A percentile compares a stretch with the other conserved stretches of the same genome.
phyloP scores from a whole-genome alignment of 2,113 vertebrate genomes.

The Caranx melampygus region DNA sequence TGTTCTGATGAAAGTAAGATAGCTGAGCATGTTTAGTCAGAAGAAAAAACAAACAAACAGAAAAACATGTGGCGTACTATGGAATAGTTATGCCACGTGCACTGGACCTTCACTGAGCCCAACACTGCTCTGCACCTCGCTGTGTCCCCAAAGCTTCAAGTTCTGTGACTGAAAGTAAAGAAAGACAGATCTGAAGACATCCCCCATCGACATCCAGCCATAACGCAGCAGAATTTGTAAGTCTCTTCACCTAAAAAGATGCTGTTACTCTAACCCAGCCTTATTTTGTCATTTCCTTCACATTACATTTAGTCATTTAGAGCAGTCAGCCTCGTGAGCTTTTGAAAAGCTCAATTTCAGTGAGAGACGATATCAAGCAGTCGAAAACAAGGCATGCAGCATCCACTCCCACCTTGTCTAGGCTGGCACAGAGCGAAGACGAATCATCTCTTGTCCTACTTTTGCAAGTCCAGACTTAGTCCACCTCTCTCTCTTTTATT shows the following conservation, averaged over 20 bases:
- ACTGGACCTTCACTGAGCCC: conserved; percentile 3
- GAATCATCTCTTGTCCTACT: conserved; percentile 9
- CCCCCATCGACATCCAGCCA: neutral
- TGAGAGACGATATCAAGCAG: neutral
- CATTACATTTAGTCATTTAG: neutral
- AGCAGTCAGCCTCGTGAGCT: neutral
- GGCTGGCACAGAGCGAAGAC: conserved; percentile 34
- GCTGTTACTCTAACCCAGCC: neutral
- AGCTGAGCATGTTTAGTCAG: neutral
- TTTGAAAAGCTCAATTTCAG: neutral
- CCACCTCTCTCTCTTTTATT: conserved; percentile 31
- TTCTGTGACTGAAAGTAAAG: neutral
- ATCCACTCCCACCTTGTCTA: conserved; percentile 26
- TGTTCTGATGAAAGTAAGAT: neutral
- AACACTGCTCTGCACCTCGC: neutral
- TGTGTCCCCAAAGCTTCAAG: neutral
- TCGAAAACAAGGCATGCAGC: conserved; percentile 21
- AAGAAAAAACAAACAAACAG: too few relatives aligned
- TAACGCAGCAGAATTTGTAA: neutral
- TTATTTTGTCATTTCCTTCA: neutral
- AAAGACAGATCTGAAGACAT: neutral
- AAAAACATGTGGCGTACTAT: too few relatives aligned
- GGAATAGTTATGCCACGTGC: neutral
- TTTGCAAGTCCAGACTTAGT: conserved; percentile 58
- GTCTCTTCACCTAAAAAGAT: neutral